These are phyloP conservation scores for Campoletis raptor DNA, from an alignment of 2,888 invertebrate genomes.

Conservation along the genomic window DNA sequence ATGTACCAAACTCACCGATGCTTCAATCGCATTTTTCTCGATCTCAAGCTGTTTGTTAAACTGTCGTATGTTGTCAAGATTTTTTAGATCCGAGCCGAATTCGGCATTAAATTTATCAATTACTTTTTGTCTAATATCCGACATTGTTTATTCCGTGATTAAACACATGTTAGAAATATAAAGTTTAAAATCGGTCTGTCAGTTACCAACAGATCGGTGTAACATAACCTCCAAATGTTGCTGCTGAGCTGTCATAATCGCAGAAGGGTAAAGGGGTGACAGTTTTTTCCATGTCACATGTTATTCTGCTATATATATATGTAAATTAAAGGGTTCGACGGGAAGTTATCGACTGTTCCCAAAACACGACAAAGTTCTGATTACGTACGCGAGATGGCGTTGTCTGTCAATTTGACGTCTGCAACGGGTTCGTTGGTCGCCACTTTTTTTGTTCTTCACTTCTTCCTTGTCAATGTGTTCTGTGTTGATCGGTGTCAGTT, in stretches of 20 bases:
- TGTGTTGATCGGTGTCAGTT: background rate
- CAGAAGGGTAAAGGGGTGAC: background rate
- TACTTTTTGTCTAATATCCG: slow-evolving; percentile 83
- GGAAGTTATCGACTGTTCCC: background rate
- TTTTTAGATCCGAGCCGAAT: slow-evolving; percentile 86
- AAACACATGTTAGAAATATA: background rate
- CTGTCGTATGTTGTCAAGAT: slow-evolving; percentile 86
- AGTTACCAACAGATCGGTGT: background rate
- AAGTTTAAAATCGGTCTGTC: background rate
- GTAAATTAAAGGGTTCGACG: background rate
- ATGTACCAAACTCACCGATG: slow-evolving; percentile 81
- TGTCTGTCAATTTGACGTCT: background rate
- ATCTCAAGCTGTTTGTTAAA: slow-evolving; percentile 84
- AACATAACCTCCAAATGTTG: slow-evolving; percentile 9
- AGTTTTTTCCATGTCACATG: background rate
- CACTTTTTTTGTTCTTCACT: background rate
- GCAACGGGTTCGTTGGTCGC: background rate
- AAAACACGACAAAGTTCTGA: background rate
- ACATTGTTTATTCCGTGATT: slow-evolving; percentile 57
- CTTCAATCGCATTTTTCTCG: slow-evolving; percentile 84
- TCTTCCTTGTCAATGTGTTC: background rate
- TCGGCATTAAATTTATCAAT: slow-evolving; percentile 86
- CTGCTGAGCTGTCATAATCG: slow-evolving; percentile 19
- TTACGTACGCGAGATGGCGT: background rate
- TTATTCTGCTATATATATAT: too few species aligned